Conservation (phyloP, 2,888 invertebrate species). For the Machimus atricapillus region DNA sequence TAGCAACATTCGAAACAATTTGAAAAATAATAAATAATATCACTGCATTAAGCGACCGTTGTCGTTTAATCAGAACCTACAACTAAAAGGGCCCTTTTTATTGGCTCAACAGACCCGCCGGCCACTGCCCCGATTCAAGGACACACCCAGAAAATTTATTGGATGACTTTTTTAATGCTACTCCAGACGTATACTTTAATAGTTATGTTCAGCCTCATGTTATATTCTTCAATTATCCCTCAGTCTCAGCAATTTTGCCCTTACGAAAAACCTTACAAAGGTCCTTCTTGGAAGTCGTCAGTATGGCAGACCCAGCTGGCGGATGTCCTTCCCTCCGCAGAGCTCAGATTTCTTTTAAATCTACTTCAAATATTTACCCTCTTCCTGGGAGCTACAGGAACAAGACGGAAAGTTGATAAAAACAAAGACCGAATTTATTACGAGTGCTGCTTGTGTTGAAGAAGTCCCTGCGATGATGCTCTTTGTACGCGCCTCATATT, state of each 20-base stretch:
- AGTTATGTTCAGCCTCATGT: not conserved
- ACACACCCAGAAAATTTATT: not conserved
- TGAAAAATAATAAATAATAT: slow-evolving; percentile 1
- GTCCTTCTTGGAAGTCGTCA: not conserved
- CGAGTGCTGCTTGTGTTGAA: not conserved
- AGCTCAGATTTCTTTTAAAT: not conserved
- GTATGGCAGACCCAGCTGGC: not conserved
- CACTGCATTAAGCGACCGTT: not conserved
- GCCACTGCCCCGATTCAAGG: not conserved
- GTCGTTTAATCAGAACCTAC: not conserved
- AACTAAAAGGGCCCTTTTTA: not conserved
- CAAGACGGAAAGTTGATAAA: not conserved
- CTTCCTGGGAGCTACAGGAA: not conserved
- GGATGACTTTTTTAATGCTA: not conserved
- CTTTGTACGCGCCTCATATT: not conserved
- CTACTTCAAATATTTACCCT: not conserved
- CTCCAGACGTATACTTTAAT: not conserved
- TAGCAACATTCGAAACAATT: not conserved
- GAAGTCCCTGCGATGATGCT: not conserved
- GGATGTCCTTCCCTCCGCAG: not conserved
- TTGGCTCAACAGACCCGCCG: not conserved
- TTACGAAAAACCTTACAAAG: not conserved
- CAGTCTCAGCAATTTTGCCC: not conserved
- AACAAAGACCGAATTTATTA: not conserved
- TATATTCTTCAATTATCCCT: not conserved